Base-by-base conservation (phyloP, 2,888 invertebrate genomes). In the Harmothoe impar region DNA sequence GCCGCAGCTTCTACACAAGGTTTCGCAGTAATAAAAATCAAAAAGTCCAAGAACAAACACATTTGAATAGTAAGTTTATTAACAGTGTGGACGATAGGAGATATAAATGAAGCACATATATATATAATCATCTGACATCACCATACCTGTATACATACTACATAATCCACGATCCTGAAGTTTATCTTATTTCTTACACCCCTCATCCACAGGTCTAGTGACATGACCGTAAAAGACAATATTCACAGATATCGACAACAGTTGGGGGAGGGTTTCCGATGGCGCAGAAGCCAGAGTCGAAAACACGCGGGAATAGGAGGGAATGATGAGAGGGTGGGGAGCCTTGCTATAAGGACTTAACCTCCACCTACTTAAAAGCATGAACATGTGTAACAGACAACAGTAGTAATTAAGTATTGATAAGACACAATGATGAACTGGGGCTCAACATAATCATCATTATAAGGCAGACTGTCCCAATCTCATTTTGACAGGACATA, bases 81-180 rank as follows among this genome's bases (percentile, higher is more conserved):
- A 81, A 81, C 81, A 33, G 43, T 81, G 81, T 81, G 43, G 81
- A 81, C 81, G 81, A 81, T 81, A 81, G 43, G 15, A 81, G 81
- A 81, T 81, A 35, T 35, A 81, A 81, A 81, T 81, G 35, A 81
- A 81, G 81, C 81, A 43, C 33, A 81, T 81, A 35, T 43, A 77
- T 77, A 23, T 20, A 23, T 81, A 17, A 7, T 25, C 31, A 17
- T 35, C 33, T 43, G 77, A n/a, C 77, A 81, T 43, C 20, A 81
- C 20, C 12, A 15, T 23, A 81, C 81, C 5, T 35, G 23, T 35
- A 15, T 33, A 35, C 0, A 81, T 33, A 15, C 20, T n/a, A 25
- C 43, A 33, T 25, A 7, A 20, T 33, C 35, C 33, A 81, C 15
- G 20, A 81, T 15, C 31, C 20, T 10, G 10, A 15, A 77, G 7